Evolutionary conservation across 2,113 vertebrate genomes (phyloP).

Genomic region (Cairina moschata): DNA sequence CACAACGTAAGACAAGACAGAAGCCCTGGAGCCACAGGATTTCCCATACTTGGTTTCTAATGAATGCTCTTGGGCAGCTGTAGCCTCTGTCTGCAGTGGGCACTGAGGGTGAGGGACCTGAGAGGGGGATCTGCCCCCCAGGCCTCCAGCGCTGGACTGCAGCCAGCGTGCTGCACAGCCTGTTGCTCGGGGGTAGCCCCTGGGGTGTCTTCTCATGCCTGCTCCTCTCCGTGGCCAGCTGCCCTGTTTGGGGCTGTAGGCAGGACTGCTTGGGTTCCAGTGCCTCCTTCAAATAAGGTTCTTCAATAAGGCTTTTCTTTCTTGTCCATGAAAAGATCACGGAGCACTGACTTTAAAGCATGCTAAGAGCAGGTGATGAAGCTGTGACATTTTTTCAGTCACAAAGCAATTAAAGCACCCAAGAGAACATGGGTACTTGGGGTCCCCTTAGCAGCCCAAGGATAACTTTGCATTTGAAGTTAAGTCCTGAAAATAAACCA

Average conservation of each 20-base stretch:
- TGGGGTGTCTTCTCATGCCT: background rate
- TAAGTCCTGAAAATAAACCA: background rate
- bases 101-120: fast-evolving
- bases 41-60: background rate
- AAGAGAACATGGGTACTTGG: background rate
- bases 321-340: background rate
- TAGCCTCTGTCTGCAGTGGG: background rate
- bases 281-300: background rate
- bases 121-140: background rate
- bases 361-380: background rate
- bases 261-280: background rate
- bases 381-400: background rate
- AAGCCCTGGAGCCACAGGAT: background rate
- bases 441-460: background rate
- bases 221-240: background rate
- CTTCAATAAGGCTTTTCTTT: background rate
- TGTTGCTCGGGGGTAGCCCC: background rate
- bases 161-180: background rate
- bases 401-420: background rate
- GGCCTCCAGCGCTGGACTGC: background rate
- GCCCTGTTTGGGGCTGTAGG: background rate
- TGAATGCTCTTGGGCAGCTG: background rate
- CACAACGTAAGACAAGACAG: background rate
- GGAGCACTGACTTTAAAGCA: background rate
- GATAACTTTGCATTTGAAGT: background rate